A percentile compares a stretch with the other conserved stretches of the same genome.
Conservation (phyloP, 2,113 vertebrate species). For the Heterochromis multidens region DNA sequence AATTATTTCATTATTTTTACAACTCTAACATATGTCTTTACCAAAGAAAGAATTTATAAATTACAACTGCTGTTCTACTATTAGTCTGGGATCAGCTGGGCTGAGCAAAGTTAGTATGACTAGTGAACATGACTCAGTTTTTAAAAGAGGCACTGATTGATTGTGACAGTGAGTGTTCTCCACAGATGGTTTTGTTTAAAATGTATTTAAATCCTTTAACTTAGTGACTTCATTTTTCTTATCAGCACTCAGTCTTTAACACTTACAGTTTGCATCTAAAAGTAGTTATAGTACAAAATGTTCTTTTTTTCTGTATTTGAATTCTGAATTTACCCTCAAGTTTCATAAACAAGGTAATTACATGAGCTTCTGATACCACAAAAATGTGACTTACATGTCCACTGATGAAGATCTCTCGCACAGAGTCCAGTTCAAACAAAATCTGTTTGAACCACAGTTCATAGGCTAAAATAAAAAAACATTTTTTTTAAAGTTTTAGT, state of each 20-base stretch:
- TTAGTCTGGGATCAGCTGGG: background rate
- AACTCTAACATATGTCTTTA: background rate
- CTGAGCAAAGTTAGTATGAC: background rate
- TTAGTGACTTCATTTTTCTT: background rate
- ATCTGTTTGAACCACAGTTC: constrained; percentile 99
- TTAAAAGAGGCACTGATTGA: background rate
- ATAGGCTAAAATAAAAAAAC: constrained; percentile 78
- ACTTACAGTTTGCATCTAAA: background rate
- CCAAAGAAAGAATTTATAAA: background rate
- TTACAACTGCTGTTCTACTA: background rate
- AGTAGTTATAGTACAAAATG: background rate
- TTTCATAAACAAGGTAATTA: background rate
- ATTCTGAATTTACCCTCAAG: background rate
- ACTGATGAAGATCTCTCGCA: constrained; percentile 89
- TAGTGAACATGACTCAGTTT: background rate
- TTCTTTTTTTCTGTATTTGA: background rate
- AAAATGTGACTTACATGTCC: constrained; percentile 83
- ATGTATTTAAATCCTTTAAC: background rate
- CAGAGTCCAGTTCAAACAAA: constrained; percentile 94
- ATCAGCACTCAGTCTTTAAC: background rate
- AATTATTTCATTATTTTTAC: background rate
- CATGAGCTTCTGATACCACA: background rate
- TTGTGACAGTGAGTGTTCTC: background rate
- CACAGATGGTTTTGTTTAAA: background rate
- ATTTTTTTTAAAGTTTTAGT: background rate